Conservation (phyloP, 2,113 vertebrate genomes). For the pig (Sus scrofa) region T2T-Sscrofa CM000829.6:18749501-18750000, state of each 20-base stretch:
- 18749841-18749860: not conserved
- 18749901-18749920: not conserved
- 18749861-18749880: not conserved
- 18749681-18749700: too few relatives aligned
- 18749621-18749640: not conserved
- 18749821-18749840: not conserved
- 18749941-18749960: not conserved
- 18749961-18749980: not conserved
- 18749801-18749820: not conserved
- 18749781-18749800: too few relatives aligned
- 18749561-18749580: not conserved
- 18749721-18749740: too few relatives aligned
- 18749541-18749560: not conserved
- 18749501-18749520: accelerated
- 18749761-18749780: too few relatives aligned
- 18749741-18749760: too few relatives aligned
- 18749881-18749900: not conserved
- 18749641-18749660: too few relatives aligned
- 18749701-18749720: too few relatives aligned
- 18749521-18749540: too few relatives aligned
- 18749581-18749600: not conserved
- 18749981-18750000: too few relatives aligned
- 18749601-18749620: not conserved
- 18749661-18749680: too few relatives aligned
- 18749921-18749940: not conserved